Percentiles rank a stretch among this genome's conserved stretches.
Conservation (phyloP, 2,113 vertebrate genomes). For the Perca flavescens region DNA sequence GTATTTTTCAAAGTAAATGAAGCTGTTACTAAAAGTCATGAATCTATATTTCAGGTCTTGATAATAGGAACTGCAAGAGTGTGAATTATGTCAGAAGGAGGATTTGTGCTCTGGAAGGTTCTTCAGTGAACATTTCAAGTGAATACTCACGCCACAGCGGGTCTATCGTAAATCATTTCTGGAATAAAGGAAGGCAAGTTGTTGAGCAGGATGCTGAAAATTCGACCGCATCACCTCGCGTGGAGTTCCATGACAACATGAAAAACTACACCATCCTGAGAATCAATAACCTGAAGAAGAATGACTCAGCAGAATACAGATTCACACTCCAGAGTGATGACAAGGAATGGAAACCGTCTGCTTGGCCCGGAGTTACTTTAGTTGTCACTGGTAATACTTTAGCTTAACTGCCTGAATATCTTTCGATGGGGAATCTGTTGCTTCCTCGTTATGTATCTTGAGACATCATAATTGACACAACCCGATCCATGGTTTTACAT, state of each 20-base stretch:
- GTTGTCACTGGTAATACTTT: slow-evolving; percentile 28
- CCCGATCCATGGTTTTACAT: neutral
- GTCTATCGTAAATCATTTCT: neutral
- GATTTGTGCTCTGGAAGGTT: slow-evolving; percentile 39
- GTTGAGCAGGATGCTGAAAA: neutral
- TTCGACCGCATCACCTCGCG: too few relatives aligned
- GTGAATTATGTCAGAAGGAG: slow-evolving; percentile 30
- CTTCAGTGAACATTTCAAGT: slow-evolving; percentile 38
- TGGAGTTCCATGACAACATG: neutral
- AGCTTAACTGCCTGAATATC: too few relatives aligned
- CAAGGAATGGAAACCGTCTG: neutral
- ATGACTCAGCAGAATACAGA: slow-evolving; percentile 9
- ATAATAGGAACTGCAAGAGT: fast-evolving
- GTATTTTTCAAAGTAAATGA: neutral
- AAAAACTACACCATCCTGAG: neutral
- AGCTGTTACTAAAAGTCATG: neutral
- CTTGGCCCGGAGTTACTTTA: neutral
- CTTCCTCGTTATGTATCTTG: too few relatives aligned
- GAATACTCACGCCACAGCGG: fast-evolving
- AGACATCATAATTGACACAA: too few relatives aligned
- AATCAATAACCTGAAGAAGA: slow-evolving; percentile 23
- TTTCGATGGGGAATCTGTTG: too few relatives aligned
- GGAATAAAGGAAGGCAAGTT: slow-evolving; percentile 22
- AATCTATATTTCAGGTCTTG: slow-evolving; percentile 2
- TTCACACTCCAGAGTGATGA: fast-evolving